phyloP scores from a whole-genome alignment of 1,140 invertebrate species.

The Leptinotarsa texana region DNA sequence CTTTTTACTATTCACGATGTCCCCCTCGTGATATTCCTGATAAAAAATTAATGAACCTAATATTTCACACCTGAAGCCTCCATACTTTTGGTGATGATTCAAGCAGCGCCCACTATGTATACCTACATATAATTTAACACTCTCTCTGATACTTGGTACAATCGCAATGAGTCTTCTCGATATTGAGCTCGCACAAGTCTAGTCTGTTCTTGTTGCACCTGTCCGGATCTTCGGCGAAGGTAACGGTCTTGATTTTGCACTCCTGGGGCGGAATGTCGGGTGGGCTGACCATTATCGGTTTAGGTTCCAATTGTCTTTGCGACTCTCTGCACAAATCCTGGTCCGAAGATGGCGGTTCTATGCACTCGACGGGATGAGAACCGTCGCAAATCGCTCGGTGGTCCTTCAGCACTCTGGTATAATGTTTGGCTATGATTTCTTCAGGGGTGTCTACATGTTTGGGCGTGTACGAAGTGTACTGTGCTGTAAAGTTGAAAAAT shows the following conservation, averaged over 20 bases:
- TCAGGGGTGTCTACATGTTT: constrained; percentile 52
- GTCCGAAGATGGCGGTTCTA: constrained; percentile 32
- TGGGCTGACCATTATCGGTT: constrained; percentile 47
- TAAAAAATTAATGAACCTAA: too few relatives aligned
- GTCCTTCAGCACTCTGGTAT: constrained; percentile 45
- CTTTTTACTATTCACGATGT: too few relatives aligned
- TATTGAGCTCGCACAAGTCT: constrained; percentile 48
- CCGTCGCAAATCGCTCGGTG: constrained; percentile 45
- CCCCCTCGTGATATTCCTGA: too few relatives aligned
- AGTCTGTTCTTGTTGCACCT: constrained; percentile 42
- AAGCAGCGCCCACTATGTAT: too few relatives aligned
- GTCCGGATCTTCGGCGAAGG: constrained; percentile 46
- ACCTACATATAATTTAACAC: constrained; percentile 22
- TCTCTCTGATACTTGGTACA: constrained; percentile 49
- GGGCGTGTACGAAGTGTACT: constrained; percentile 44
- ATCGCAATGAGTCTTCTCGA: constrained; percentile 43
- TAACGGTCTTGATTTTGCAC: constrained; percentile 42
- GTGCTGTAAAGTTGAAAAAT: constrained; percentile 28
- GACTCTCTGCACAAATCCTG: constrained; percentile 17
- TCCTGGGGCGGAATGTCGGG: constrained; percentile 42
- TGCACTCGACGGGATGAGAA: constrained; percentile 42
- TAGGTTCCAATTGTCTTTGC: constrained; percentile 22
- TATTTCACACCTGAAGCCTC: too few relatives aligned
- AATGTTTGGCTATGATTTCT: constrained; percentile 50
- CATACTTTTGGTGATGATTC: too few relatives aligned